Evolutionary conservation across 2,888 invertebrate species (phyloP).

Genomic region (Dryobota labecula): DNA sequence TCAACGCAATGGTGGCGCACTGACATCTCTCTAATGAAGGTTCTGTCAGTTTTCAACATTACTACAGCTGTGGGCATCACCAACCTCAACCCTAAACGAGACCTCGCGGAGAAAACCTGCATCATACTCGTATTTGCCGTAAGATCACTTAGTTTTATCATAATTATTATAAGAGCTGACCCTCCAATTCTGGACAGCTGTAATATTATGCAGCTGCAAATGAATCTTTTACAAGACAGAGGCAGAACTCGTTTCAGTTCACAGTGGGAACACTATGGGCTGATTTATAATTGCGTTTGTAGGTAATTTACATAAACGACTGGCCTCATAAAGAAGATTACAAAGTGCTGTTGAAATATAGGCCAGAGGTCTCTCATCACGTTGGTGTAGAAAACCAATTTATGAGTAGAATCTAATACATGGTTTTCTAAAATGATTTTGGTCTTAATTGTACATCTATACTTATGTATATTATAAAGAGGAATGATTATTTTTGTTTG

Average conservation of each 20-base stretch:
- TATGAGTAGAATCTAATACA: background rate
- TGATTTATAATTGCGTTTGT: background rate
- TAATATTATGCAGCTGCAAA: background rate
- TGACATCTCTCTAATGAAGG: constrained; percentile 83
- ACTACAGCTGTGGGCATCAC: constrained; percentile 73
- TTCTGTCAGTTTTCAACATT: constrained; percentile 79
- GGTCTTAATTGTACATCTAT: no score
- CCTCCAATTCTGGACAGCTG: background rate
- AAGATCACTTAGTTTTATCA: constrained; percentile 59
- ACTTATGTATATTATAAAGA: no score
- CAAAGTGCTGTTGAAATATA: background rate
- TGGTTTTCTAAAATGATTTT: no score
- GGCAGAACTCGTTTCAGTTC: background rate
- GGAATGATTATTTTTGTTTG: no score
- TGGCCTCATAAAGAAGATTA: background rate
- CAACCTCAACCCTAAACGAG: constrained; percentile 62
- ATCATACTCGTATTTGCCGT: constrained; percentile 81
- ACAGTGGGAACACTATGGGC: background rate
- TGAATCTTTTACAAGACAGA: background rate
- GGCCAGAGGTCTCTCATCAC: background rate
- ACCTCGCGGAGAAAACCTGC: constrained; percentile 73
- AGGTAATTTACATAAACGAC: background rate
- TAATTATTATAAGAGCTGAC: background rate
- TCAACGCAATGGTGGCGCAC: constrained; percentile 80
- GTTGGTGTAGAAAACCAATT: background rate